Conservation (phyloP, 2,888 invertebrate genomes). For the Drosophila lutescens region DNA sequence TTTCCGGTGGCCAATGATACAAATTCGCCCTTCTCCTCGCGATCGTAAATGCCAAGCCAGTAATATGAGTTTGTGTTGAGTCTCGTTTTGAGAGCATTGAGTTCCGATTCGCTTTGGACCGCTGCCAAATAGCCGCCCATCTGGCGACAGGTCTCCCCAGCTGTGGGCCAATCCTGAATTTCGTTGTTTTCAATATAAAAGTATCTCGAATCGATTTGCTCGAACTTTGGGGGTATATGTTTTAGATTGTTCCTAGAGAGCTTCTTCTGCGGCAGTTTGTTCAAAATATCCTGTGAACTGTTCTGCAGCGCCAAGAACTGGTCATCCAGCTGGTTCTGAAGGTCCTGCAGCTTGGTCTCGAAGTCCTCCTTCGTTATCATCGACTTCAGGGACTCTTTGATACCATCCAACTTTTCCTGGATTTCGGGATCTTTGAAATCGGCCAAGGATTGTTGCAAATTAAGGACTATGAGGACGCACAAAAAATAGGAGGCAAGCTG, state of each 20-base stretch:
- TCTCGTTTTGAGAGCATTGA: background rate
- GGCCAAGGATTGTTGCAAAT: background rate
- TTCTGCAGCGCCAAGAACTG: background rate
- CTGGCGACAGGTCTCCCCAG: background rate
- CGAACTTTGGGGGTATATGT: background rate
- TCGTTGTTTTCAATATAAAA: background rate
- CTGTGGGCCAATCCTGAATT: background rate
- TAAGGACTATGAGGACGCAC: background rate
- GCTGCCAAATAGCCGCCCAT: background rate
- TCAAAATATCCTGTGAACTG: background rate
- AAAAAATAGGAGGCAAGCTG: background rate
- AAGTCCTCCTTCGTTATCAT: background rate
- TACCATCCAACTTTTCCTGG: background rate
- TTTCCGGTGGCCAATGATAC: background rate
- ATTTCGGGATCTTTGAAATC: background rate
- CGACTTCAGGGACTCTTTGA: background rate
- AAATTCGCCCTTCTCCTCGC: background rate
- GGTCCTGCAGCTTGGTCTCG: background rate
- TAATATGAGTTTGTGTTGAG: background rate
- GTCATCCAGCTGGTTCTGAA: background rate
- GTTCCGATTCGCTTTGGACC: background rate
- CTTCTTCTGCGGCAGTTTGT: background rate
- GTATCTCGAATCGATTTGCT: background rate
- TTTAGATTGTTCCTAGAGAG: background rate
- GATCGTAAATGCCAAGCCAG: background rate